A percentile compares a stretch with the other conserved stretches of the same genome.
Conservation (phyloP, 2,113 vertebrate genomes). For the Pseudorasbora parva region DNA sequence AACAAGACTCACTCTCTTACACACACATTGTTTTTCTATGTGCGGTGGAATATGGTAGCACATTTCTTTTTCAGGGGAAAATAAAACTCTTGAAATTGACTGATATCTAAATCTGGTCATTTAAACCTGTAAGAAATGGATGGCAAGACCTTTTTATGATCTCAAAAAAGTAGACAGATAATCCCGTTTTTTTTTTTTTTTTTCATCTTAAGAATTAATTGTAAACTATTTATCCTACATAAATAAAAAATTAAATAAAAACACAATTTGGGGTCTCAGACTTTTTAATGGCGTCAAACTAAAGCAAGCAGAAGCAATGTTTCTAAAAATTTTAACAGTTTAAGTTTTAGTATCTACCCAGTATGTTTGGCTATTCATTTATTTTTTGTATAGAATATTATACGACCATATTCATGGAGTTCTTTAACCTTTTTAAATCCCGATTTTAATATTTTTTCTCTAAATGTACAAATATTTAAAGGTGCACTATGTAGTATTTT, state of each 20-base stretch:
- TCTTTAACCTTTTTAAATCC: too few species aligned
- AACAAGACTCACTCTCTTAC: constrained; percentile 49
- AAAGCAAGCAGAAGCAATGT: neutral
- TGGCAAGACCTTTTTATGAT: neutral
- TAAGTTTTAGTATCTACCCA: too few species aligned
- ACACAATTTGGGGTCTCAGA: too few species aligned
- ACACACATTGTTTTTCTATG: constrained; percentile 19
- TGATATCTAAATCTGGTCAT: neutral
- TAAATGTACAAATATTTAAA: too few species aligned
- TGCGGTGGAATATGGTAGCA: neutral
- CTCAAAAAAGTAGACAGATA: neutral
- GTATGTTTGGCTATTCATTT: too few species aligned
- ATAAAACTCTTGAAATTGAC: neutral
- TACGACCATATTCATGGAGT: too few species aligned
- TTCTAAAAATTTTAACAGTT: neutral
- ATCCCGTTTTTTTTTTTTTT: neutral
- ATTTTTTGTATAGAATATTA: too few species aligned
- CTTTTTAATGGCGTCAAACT: neutral
- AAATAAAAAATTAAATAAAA: neutral
- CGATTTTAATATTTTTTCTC: too few species aligned
- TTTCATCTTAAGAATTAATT: neutral
- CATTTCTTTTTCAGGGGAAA: constrained; percentile 3
- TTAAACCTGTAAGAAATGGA: neutral
- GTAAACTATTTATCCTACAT: neutral
- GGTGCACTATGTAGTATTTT: too few species aligned